Evolutionary conservation across 2,888 invertebrate genomes (phyloP).

Genomic region (Byasa hedistus): DNA sequence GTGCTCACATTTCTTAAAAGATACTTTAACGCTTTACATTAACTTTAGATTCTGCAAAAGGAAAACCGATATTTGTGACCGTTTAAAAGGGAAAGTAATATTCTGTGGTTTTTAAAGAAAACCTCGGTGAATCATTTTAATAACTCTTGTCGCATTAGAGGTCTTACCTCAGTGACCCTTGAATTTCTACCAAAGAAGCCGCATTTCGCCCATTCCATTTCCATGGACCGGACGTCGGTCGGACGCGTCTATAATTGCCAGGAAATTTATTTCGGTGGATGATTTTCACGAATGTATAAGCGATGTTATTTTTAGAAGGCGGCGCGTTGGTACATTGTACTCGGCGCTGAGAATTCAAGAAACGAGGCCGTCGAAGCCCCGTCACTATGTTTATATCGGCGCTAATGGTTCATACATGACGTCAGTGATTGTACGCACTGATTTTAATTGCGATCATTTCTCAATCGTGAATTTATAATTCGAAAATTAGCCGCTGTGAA

Average conservation of each 20-base stretch:
- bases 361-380: slow-evolving; percentile 57
- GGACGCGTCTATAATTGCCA: slow-evolving; percentile 50
- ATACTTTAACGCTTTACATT: neutral
- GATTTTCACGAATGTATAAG: slow-evolving; percentile 38
- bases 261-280: slow-evolving; percentile 47
- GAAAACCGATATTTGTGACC: neutral
- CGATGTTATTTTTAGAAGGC: slow-evolving; percentile 57
- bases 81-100: neutral
- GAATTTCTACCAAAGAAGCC: neutral
- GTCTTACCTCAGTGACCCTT: neutral
- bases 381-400: slow-evolving; percentile 49
- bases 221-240: slow-evolving; percentile 59
- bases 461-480: no score
- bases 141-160: neutral
- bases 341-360: slow-evolving; percentile 43
- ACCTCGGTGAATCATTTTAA: neutral
- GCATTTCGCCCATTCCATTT: slow-evolving; percentile 37
- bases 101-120: neutral
- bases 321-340: slow-evolving; percentile 44
- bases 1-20: neutral
- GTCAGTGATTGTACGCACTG: slow-evolving; percentile 10
- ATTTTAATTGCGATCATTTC: neutral
- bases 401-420: slow-evolving; percentile 38
- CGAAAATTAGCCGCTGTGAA: no score
- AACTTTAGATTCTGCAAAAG: neutral